Evolutionary conservation across 2,888 invertebrate species (phyloP).

Genomic region (Noctua pronuba): DNA sequence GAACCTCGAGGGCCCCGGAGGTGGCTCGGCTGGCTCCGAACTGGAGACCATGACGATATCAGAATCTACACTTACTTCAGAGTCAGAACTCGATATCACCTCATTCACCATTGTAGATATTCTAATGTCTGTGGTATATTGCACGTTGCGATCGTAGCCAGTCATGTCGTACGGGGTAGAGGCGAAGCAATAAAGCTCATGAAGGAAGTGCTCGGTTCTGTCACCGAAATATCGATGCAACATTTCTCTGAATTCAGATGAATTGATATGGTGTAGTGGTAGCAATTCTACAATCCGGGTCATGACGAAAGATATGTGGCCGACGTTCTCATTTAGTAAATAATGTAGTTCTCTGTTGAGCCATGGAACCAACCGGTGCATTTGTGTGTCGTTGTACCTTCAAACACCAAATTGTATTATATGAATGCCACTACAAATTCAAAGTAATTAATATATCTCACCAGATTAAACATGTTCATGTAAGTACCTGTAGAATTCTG

Average conservation of each 20-base stretch:
- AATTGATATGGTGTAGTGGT: constrained; percentile 92
- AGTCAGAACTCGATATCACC: constrained; percentile 83
- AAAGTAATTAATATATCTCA: background rate
- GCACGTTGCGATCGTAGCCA: constrained; percentile 94
- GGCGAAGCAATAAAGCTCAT: constrained; percentile 96
- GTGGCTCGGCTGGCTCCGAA: constrained; percentile 63
- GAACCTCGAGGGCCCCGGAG: constrained; percentile 65
- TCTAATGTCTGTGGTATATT: constrained; percentile 91
- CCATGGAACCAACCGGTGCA: constrained; percentile 96
- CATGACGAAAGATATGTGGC: constrained; percentile 92
- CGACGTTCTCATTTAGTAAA: constrained; percentile 92
- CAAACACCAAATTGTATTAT: constrained; percentile 26
- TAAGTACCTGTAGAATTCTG: constrained; percentile 93
- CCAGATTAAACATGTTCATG: background rate
- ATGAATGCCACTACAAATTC: constrained; percentile 3
- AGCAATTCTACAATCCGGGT: constrained; percentile 93
- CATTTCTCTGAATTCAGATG: constrained; percentile 93
- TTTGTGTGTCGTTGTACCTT: constrained; percentile 94
- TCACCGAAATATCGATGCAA: constrained; percentile 93
- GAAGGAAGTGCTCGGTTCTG: constrained; percentile 96
- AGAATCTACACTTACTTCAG: constrained; percentile 68
- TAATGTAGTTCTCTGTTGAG: constrained; percentile 96
- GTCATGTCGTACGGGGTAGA: constrained; percentile 96
- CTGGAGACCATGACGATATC: constrained; percentile 70
- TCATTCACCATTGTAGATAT: constrained; percentile 90